Conservation (phyloP, 2,113 vertebrate species). For the Gnathonemus longibarbis region DNA sequence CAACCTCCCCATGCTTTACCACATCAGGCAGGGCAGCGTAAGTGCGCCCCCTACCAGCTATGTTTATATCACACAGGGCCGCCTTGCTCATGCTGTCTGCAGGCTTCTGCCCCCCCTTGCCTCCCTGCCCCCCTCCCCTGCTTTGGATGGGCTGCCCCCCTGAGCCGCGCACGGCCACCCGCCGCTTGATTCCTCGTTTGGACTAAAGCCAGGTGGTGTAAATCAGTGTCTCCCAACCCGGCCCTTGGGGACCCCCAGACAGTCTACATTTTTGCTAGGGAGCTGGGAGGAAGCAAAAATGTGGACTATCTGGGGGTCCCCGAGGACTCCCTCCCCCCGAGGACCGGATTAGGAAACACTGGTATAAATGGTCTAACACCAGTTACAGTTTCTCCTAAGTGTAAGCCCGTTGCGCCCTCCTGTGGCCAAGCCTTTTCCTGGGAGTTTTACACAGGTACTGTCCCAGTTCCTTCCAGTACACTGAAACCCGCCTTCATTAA, state of each 20-base stretch:
- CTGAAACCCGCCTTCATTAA: slow-evolving; percentile 26
- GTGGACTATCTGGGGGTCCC: not conserved
- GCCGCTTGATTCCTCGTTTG: slow-evolving; percentile 53
- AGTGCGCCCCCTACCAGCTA: slow-evolving; percentile 21
- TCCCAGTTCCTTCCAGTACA: slow-evolving; percentile 59
- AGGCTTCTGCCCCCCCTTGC: slow-evolving; percentile 7
- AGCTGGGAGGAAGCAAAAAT: not conserved
- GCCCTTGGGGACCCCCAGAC: not conserved
- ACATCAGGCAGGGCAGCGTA: not conserved
- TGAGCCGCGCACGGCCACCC: slow-evolving; percentile 57
- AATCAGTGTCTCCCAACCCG: not conserved
- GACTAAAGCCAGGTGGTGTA: slow-evolving; percentile 54
- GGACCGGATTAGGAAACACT: slow-evolving; percentile 7
- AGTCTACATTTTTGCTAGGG: not conserved
- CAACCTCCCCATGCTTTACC: not conserved
- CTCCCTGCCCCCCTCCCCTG: slow-evolving; percentile 36
- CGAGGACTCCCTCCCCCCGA: not conserved
- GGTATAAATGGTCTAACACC: slow-evolving; percentile 66
- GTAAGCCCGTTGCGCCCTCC: slow-evolving; percentile 71
- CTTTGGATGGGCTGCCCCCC: slow-evolving; percentile 56
- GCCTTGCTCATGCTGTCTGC: slow-evolving; percentile 31
- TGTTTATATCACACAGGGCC: slow-evolving; percentile 39
- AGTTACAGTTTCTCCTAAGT: slow-evolving; percentile 74
- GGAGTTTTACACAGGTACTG: slow-evolving; percentile 52
- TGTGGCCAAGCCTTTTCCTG: slow-evolving; percentile 77